A percentile compares a stretch with the other conserved stretches of the same genome.
Evolutionary conservation across 2,797 vertebrate genomes (phyloP).

Genomic region (Percopsis omiscomaycus): DNA sequence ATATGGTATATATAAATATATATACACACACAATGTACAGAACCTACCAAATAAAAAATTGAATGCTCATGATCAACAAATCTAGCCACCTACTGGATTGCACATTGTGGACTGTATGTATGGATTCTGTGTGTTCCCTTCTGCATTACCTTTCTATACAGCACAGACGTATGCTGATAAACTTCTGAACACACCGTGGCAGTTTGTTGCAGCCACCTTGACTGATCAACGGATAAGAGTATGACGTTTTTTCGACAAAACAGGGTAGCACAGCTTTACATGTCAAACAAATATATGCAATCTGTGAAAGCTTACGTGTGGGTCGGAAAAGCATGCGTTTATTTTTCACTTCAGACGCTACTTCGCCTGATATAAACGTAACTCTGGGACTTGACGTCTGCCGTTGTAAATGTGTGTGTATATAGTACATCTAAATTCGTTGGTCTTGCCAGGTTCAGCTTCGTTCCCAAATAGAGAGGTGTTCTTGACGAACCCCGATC

Average conservation of each 20-base stretch:
- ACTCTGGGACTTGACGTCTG: constrained; percentile 40
- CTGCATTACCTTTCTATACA: constrained; percentile 16
- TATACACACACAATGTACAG: constrained; percentile 49
- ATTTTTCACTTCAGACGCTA: constrained; percentile 36
- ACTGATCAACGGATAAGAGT: constrained; percentile 46
- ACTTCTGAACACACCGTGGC: constrained; percentile 38
- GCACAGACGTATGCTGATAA: constrained; percentile 49
- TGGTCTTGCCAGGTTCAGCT: constrained; percentile 49
- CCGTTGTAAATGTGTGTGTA: constrained; percentile 62
- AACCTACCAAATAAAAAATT: constrained; percentile 85
- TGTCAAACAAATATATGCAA: constrained; percentile 61
- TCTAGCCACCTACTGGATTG: constrained; percentile 44
- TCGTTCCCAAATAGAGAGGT: constrained; percentile 17
- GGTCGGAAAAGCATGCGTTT: constrained; percentile 1
- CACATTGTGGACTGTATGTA: constrained; percentile 53
- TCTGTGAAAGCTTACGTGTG: constrained; percentile 33
- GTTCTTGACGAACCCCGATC: constrained; percentile 1
- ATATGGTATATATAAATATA: constrained; percentile 45
- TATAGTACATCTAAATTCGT: constrained; percentile 49
- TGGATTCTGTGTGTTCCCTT: constrained; percentile 52
- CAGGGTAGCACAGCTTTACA: constrained; percentile 58
- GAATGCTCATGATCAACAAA: constrained; percentile 55
- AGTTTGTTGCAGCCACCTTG: constrained; percentile 49
- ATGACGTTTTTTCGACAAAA: constrained; percentile 50
- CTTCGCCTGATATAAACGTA: constrained; percentile 52